A percentile compares a stretch with the other conserved stretches of the same genome.
Conservation (phyloP, 2,113 vertebrate genomes). For the Galeopterus variegatus region DNA sequence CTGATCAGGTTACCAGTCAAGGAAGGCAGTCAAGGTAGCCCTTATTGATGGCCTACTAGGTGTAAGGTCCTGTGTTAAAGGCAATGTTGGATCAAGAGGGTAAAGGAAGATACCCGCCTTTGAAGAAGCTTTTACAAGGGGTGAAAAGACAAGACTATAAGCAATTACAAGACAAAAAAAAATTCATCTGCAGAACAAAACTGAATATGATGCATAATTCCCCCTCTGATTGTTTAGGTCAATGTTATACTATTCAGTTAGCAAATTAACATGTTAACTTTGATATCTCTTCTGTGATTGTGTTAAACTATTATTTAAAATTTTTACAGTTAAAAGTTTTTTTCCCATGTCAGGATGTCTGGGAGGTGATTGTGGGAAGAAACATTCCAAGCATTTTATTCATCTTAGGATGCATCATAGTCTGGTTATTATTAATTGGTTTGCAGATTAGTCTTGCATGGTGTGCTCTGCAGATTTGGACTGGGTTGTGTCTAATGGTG, state of each 20-base stretch:
- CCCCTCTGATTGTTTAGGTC: neutral
- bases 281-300: neutral
- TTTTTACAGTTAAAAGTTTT: neutral
- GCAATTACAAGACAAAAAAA: neutral
- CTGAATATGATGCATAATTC: neutral
- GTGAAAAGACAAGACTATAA: slow-evolving; percentile 33
- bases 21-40: neutral
- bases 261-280: neutral
- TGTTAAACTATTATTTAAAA: neutral
- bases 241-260: neutral
- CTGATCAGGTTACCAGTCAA: neutral
- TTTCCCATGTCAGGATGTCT: slow-evolving; percentile 35
- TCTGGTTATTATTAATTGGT: neutral
- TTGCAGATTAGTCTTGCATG: neutral
- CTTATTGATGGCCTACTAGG: neutral
- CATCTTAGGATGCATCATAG: neutral
- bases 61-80: neutral
- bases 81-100: neutral
- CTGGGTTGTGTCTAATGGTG: neutral
- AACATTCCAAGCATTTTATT: neutral
- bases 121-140: slow-evolving; percentile 29
- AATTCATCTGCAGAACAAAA: neutral
- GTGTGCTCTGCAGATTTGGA: neutral
- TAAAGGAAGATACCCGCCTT: neutral
- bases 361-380: neutral